Percentiles rank a stretch among this genome's conserved stretches.
Evolutionary conservation across 2,113 vertebrate genomes (phyloP).

Genomic region (Galbula dea): DNA sequence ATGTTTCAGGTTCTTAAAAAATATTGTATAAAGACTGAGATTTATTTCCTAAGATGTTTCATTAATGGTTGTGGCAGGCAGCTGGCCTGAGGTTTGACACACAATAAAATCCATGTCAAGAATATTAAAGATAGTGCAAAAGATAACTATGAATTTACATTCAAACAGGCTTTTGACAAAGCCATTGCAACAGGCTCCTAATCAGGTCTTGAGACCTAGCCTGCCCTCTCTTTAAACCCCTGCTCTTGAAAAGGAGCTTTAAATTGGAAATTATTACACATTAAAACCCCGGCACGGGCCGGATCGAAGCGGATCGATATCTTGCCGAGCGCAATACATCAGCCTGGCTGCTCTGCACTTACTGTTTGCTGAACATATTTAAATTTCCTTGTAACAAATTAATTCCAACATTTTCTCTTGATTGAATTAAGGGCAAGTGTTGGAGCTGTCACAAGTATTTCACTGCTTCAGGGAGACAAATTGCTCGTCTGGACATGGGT

Average conservation of each 20-base stretch:
- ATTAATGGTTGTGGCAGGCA: constrained; percentile 85
- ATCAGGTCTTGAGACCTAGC: constrained; percentile 86
- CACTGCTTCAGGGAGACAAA: constrained; percentile 98
- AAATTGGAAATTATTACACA: constrained; percentile 99
- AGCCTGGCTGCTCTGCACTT: constrained; percentile 89
- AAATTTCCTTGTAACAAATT: constrained; percentile 99
- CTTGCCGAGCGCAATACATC: constrained; percentile 98
- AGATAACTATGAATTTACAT: constrained; percentile 96
- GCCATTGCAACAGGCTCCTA: constrained; percentile 93
- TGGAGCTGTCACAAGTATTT: constrained; percentile 99
- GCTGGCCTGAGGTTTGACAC: constrained; percentile 85
- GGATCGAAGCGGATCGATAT: constrained; percentile 98
- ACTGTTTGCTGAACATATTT: constrained; percentile 99
- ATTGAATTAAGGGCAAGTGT: constrained; percentile 99
- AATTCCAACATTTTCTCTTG: constrained; percentile 99
- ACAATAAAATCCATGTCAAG: constrained; percentile 92
- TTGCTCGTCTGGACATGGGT: constrained; percentile 98
- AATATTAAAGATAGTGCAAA: constrained; percentile 90
- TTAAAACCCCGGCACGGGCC: constrained; percentile 93
- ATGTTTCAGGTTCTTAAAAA: constrained; percentile 81
- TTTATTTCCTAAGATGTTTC: constrained; percentile 89
- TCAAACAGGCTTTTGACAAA: constrained; percentile 97
- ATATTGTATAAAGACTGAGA: constrained; percentile 82
- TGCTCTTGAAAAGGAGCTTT: constrained; percentile 98
- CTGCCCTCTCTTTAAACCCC: constrained; percentile 92